Base-by-base conservation (phyloP, 1,140 invertebrate species). In the Grapholita molesta region DNA sequence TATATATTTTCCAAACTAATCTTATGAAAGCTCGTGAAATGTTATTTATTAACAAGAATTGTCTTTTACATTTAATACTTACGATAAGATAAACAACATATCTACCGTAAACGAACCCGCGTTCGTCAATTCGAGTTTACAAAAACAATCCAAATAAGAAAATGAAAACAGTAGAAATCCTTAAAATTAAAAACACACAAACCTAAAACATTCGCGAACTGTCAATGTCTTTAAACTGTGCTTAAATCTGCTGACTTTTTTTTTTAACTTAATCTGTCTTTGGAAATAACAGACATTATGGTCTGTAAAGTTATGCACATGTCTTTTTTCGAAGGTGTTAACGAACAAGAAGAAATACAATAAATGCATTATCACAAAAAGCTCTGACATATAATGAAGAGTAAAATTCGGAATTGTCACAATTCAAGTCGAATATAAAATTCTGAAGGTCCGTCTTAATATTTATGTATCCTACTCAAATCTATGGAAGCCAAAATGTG, bases 401-500 rank as follows among this genome's bases (percentile, higher is more conserved):
- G 55, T 61, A 61, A 57, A 25, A 18, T 61, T 28, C n/a, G 42
- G 24, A 61, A 30, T 30, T 21, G 55, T 77, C 70, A 76, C 66
- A 7, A 38, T 33, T 64, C 80, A 78, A 82, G 73, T 85, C 81
- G 83, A 82, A 82, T 89, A 88, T 77, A 89, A 89, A 88, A 88
- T 72, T 81, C 73, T 74, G 65, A 71, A 77, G 74, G 76, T 69
- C 73, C 66, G 69, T 55, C 69, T 71, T 69, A 21, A 76, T 70
- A 74, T 77, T 38, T 38, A 38, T 38, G n/a, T 38, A 74, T 69
- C 76, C 83, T 87, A 85, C 76, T 70, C 72, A 85, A 83, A 78
- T 78, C 84, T 89, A 89, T 91, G 89, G 89, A 91, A 89, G 89
- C 86, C 89, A 89, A 88, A 87, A 83, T 65, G 67, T 78, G 77